These are phyloP conservation scores for Chiloscyllium plagiosum DNA, from an alignment of 2,113 vertebrate genomes.

Conservation along the genomic window DNA sequence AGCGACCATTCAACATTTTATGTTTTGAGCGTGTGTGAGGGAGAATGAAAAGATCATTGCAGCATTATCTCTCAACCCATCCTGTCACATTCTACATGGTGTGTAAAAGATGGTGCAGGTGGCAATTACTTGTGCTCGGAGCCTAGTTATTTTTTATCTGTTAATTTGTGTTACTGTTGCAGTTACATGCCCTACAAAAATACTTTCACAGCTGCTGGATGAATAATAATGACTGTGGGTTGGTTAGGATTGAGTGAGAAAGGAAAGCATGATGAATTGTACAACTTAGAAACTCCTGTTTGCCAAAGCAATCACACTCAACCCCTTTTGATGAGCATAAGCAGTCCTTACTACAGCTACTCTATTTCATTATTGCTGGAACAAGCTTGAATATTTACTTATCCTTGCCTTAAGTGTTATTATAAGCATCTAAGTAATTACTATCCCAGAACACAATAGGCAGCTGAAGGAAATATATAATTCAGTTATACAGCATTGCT, in stretches of 20 bases:
- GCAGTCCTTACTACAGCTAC: neutral
- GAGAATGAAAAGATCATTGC: neutral
- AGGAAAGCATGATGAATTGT: neutral
- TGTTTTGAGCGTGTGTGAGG: neutral
- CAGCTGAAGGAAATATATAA: neutral
- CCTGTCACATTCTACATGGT: too few relatives aligned
- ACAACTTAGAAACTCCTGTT: neutral
- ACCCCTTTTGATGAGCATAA: neutral
- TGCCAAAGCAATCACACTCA: constrained; percentile 3
- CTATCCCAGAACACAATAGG: neutral
- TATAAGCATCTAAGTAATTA: neutral
- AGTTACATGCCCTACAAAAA: too few relatives aligned
- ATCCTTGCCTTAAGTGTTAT: neutral
- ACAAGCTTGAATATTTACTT: constrained; percentile 5
- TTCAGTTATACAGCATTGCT: neutral
- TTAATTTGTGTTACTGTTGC: too few relatives aligned
- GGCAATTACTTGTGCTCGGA: too few relatives aligned
- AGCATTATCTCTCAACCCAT: neutral
- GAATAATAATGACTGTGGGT: neutral
- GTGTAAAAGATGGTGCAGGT: too few relatives aligned
- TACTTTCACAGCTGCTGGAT: too few relatives aligned
- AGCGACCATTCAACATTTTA: neutral
- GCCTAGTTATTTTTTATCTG: too few relatives aligned
- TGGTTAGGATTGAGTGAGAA: neutral
- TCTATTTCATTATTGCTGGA: neutral